Evolutionary conservation across 2,888 invertebrate genomes (phyloP).

Genomic region (Cynaeus angustus): DNA sequence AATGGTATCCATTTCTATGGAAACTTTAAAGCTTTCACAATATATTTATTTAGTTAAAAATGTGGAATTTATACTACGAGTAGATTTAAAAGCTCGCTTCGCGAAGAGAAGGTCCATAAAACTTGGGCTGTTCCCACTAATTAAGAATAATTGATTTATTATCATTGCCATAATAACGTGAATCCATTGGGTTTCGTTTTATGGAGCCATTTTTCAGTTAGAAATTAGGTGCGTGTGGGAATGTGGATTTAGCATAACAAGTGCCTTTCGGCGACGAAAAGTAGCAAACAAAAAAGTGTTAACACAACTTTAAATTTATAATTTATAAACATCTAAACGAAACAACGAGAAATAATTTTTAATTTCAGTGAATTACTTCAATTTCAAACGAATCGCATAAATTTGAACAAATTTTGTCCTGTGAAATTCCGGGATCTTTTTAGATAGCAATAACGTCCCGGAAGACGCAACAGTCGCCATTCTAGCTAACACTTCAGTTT

Average conservation of each 20-base stretch:
- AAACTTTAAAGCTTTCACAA: neutral
- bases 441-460: neutral
- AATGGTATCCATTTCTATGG: neutral
- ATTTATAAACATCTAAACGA: neutral
- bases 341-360: too few relatives aligned
- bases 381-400: neutral
- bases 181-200: constrained; percentile 14
- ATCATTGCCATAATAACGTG: constrained; percentile 1
- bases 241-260: constrained; percentile 17
- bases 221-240: constrained; percentile 22
- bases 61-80: neutral
- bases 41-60: constrained; percentile 5
- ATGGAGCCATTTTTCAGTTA: constrained; percentile 18
- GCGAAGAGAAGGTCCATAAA: constrained; percentile 7
- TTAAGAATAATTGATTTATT: constrained; percentile 22
- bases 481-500: constrained; percentile 25
- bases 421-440: neutral
- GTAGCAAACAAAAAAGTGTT: constrained; percentile 12
- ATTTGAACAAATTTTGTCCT: neutral
- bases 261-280: neutral
- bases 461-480: constrained; percentile 33
- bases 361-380: too few relatives aligned
- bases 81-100: neutral
- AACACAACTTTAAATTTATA: neutral
- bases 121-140: constrained; percentile 6